These are phyloP conservation scores for Hecatera dysodea DNA, from an alignment of 2,888 invertebrate species.

Conservation along the genomic window DNA sequence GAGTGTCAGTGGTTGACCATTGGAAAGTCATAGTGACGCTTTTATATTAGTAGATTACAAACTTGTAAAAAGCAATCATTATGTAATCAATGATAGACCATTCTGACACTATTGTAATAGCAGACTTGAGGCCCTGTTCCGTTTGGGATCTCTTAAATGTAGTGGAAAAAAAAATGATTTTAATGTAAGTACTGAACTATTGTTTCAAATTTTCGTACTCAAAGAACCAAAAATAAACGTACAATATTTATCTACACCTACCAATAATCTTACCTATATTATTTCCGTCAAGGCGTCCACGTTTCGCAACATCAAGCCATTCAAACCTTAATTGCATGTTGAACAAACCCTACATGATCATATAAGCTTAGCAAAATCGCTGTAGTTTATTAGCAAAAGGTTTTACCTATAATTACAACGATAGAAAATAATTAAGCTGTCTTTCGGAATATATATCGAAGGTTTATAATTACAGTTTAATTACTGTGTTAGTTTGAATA, in stretches of 20 bases:
- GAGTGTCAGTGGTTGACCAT: no score
- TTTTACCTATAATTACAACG: conserved; percentile 61
- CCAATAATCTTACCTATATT: conserved; percentile 34
- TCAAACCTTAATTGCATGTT: conserved; percentile 55
- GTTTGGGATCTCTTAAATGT: no score
- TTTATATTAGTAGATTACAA: no score
- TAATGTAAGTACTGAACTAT: background rate
- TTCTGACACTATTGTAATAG: no score
- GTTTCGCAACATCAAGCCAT: conserved; percentile 46
- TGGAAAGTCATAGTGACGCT: no score
- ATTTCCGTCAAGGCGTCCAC: conserved; percentile 42
- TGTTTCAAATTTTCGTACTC: background rate
- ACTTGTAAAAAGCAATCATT: no score
- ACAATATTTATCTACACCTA: conserved; percentile 7
- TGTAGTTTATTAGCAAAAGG: conserved; percentile 53
- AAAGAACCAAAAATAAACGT: conserved; percentile 10
- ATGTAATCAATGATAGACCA: no score
- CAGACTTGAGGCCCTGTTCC: no score
- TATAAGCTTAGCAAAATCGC: conserved; percentile 49
- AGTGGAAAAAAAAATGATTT: no score
- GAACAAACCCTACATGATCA: conserved; percentile 46
- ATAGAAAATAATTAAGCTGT: conserved; percentile 72
- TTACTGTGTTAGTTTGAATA: conserved; percentile 55
- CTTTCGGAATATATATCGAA: conserved; percentile 59
- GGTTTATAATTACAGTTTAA: conserved; percentile 62